phyloP scores from a whole-genome alignment of 1,140 invertebrate species.

The Nasonia vitripennis region DNA sequence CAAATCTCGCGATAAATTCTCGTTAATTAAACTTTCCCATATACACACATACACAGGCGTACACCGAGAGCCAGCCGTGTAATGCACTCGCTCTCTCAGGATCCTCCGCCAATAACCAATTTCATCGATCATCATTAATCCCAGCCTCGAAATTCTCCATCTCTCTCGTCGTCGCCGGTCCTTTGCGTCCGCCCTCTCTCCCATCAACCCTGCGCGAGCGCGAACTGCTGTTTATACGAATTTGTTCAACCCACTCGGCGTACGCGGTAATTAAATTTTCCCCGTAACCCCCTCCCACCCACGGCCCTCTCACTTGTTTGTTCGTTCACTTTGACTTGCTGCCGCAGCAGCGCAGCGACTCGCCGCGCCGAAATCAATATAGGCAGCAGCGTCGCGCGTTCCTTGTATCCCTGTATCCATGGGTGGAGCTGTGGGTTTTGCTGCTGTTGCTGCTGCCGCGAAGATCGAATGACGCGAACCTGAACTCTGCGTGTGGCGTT shows the following conservation, averaged over 20 bases:
- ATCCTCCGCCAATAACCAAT: background rate
- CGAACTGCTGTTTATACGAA: constrained; percentile 2
- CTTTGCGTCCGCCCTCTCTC: background rate
- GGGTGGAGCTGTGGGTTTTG: background rate
- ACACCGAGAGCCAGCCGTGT: background rate
- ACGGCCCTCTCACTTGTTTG: constrained; percentile 21
- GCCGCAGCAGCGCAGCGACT: background rate
- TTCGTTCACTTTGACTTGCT: constrained; percentile 37
- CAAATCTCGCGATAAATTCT: background rate
- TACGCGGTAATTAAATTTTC: constrained; percentile 24
- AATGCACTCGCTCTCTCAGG: background rate
- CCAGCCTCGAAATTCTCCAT: background rate
- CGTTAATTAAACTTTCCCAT: background rate
- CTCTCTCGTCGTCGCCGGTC: background rate
- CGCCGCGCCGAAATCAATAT: constrained; percentile 30
- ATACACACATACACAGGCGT: background rate
- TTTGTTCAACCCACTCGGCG: constrained; percentile 1
- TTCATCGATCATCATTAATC: constrained; percentile 18
- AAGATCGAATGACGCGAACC: background rate
- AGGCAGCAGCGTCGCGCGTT: background rate
- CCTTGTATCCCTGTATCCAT: background rate
- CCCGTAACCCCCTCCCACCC: background rate
- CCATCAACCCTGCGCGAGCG: too few relatives aligned
- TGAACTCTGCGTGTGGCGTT: background rate
- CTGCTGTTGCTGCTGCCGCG: background rate